Evolutionary conservation across 2,888 invertebrate species (phyloP).

Genomic region (Acanthosoma haemorrhoidale): DNA sequence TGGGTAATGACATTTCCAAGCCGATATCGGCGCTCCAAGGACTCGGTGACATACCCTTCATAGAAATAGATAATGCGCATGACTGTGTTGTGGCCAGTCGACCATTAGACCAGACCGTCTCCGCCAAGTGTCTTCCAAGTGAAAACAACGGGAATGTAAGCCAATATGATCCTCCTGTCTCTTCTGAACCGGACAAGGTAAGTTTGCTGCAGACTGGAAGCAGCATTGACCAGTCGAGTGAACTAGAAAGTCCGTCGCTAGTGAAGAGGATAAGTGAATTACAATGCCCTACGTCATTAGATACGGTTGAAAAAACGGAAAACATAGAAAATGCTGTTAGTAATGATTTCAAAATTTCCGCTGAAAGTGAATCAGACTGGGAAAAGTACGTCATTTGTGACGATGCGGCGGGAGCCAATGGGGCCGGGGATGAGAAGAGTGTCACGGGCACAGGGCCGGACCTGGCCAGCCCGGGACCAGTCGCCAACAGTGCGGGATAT

Average conservation of each 20-base stretch:
- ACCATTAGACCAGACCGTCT: not conserved
- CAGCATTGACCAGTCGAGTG: too few relatives aligned
- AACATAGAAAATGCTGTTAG: not conserved
- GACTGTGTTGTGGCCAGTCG: not conserved
- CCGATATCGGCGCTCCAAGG: not conserved
- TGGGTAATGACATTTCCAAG: slow-evolving; percentile 18
- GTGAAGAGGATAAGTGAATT: not conserved
- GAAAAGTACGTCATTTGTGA: slow-evolving; percentile 18
- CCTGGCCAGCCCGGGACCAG: slow-evolving; percentile 18
- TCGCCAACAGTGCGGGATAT: slow-evolving; percentile 28
- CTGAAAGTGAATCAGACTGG: not conserved
- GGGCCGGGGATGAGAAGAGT: slow-evolving; percentile 19
- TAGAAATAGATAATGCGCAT: not conserved
- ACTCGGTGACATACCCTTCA: not conserved
- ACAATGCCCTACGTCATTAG: not conserved
- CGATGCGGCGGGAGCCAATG: slow-evolving; percentile 7
- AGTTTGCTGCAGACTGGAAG: too few relatives aligned
- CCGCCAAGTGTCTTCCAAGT: not conserved
- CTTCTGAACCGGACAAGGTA: too few relatives aligned
- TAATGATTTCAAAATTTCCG: not conserved
- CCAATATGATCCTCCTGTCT: too few relatives aligned
- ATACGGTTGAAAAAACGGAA: not conserved
- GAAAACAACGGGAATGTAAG: not conserved
- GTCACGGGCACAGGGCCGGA: not conserved
- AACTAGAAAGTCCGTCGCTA: too few relatives aligned